Conservation (phyloP, 2,113 vertebrate species). For the Pterophyllum scalare region DNA sequence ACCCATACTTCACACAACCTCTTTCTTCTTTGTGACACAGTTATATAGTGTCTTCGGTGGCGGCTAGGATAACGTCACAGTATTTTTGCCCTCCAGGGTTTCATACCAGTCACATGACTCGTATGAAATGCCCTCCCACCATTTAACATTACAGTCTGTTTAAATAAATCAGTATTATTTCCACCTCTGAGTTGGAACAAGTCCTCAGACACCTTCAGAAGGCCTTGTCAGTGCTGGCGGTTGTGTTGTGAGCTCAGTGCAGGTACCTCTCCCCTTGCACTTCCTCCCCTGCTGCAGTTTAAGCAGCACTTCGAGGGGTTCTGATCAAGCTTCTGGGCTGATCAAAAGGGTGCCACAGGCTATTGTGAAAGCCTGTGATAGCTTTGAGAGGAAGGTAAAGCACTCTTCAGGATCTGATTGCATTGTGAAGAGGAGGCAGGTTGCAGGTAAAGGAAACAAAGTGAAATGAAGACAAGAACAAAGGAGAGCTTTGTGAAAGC, state of each 20-base stretch:
- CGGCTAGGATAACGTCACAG: background rate
- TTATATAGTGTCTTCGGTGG: background rate
- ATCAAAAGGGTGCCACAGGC: constrained; percentile 49
- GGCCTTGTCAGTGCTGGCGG: background rate
- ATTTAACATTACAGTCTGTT: background rate
- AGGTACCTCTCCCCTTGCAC: background rate
- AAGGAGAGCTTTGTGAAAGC: background rate
- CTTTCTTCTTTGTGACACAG: background rate
- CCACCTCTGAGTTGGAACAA: background rate
- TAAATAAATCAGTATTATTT: background rate
- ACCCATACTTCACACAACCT: background rate
- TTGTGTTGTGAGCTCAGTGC: background rate
- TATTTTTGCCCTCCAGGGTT: background rate
- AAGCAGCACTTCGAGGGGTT: constrained; percentile 28
- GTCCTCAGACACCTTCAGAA: background rate
- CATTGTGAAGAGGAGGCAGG: constrained; percentile 3
- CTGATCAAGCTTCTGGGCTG: constrained; percentile 46
- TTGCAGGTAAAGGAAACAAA: constrained; percentile 37
- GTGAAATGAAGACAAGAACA: constrained; percentile 46
- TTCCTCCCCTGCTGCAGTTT: constrained; percentile 17
- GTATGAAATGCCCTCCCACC: background rate
- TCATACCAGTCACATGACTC: background rate
- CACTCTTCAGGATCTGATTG: constrained; percentile 13
- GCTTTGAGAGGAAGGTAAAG: constrained; percentile 42
- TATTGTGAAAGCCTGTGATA: constrained; percentile 50